Evolutionary conservation across 2,113 vertebrate species (phyloP), one percentile per base, ranked within the genome.

Genomic region (Cyprinodon brontotheroides): DNA sequence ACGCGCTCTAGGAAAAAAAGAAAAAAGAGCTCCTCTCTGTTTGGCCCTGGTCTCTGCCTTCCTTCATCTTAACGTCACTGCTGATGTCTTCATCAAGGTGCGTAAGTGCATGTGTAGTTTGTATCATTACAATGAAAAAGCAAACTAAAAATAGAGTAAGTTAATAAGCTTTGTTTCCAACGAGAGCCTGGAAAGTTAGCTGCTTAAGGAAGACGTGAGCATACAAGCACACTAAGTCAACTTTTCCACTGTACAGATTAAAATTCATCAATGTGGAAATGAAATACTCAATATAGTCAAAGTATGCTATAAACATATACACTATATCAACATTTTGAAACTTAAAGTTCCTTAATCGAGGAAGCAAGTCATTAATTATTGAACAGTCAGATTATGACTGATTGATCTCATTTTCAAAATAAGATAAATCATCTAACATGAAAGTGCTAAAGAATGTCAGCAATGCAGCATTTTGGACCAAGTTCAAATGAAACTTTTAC

Each of bases 51-150:
- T 86, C 77, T 86, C 72, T 77, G 87, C 69, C 59, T 78, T 70
- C 77, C 69, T 79, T 75, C 80, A 29, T 7, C 77, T 70, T 62
- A 63, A 86, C 93, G 93, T 94, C 93, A 94, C 74, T 43, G 65
- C 67, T 87, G 87, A 90, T 84, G 89, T 85, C 78, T 79, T 93
- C 83, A 87, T 83, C 77, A 66, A 60, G 48, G 45, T 60, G 60
- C 11, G 62, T 70, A 10, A 59, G 14, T 13, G 14, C 70, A n/a
- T 60, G 29, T 37, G 22, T 68, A n/a, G 45, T 71, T 22, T 7
- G 38, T 61, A 45, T 65, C 39, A 78, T 62, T 77, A 61, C 2
- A 74, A 75, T 4, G 66, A 79, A 22, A 77, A 65, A 38, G 38
- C 36, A 39, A 57, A 80, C 57, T 75, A 74, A 66, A 87, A 86